These are phyloP conservation scores for Copsychus sechellarum DNA, from an alignment of 2,113 vertebrate genomes.

Conservation along the genomic window DNA sequence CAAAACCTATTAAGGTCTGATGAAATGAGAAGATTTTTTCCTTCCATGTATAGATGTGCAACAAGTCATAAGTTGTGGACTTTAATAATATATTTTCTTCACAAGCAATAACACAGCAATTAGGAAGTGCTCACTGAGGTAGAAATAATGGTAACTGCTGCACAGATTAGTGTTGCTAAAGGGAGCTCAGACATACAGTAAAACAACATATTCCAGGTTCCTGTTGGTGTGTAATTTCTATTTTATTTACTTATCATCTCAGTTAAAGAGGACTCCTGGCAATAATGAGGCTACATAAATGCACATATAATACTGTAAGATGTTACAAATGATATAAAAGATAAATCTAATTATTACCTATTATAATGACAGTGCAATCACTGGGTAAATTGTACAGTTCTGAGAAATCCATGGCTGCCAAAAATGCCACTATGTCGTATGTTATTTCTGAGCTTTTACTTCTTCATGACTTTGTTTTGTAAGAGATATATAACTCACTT, in stretches of 20 bases:
- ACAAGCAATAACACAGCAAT: conserved; percentile 81
- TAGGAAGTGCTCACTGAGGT: conserved; percentile 81
- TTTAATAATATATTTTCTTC: conserved; percentile 82
- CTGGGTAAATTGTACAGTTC: conserved; percentile 68
- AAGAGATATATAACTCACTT: conserved; percentile 69
- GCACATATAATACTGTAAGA: conserved; percentile 71
- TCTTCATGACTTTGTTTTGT: conserved; percentile 57
- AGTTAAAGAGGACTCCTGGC: conserved; percentile 80
- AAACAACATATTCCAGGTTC: conserved; percentile 76
- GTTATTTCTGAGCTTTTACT: conserved; percentile 73
- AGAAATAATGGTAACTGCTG: conserved; percentile 82
- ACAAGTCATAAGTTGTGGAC: conserved; percentile 80
- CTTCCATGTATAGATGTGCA: conserved; percentile 62
- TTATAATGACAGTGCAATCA: conserved; percentile 75
- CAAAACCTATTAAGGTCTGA: conserved; percentile 73
- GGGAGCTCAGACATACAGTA: conserved; percentile 78
- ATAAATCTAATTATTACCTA: conserved; percentile 81
- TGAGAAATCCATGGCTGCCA: conserved; percentile 62
- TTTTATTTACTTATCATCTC: conserved; percentile 84
- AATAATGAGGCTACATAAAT: conserved; percentile 79
- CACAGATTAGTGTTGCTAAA: conserved; percentile 76
- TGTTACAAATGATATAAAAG: conserved; percentile 77
- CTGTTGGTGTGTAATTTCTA: conserved; percentile 80
- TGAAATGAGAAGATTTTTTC: conserved; percentile 63
- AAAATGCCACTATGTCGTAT: conserved; percentile 49